Conservation (phyloP, 1,140 invertebrate species). For the Megalonaias nervosa region DNA sequence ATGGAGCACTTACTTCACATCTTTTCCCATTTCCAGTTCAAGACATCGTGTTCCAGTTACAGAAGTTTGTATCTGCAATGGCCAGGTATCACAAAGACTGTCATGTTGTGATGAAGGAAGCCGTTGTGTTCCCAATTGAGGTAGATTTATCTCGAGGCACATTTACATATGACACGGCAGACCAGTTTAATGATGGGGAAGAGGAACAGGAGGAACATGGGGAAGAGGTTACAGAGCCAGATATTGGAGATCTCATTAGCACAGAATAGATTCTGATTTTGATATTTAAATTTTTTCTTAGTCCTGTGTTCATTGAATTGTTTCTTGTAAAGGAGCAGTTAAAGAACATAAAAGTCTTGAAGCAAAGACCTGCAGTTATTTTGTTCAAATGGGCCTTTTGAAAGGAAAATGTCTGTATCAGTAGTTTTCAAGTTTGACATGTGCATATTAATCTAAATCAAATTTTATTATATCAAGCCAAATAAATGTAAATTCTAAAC, state of each 20-base stretch:
- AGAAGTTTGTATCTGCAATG: constrained; percentile 85
- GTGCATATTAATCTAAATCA: too few relatives aligned
- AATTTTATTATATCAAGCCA: too few relatives aligned
- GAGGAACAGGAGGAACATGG: constrained; percentile 68
- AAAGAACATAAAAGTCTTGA: too few relatives aligned
- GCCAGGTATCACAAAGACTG: constrained; percentile 82
- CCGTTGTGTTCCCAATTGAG: constrained; percentile 94
- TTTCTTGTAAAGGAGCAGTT: too few relatives aligned
- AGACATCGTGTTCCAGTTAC: constrained; percentile 89
- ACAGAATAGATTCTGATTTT: constrained; percentile 45
- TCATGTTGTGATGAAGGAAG: constrained; percentile 78
- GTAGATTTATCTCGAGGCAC: constrained; percentile 93
- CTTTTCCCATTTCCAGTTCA: constrained; percentile 78
- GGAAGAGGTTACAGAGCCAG: constrained; percentile 34
- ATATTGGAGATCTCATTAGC: constrained; percentile 56
- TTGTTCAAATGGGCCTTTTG: too few relatives aligned
- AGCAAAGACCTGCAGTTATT: too few relatives aligned
- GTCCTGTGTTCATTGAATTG: too few relatives aligned
- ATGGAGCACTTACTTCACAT: background rate
- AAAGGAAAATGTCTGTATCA: too few relatives aligned
- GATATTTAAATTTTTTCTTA: too few relatives aligned
- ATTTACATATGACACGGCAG: constrained; percentile 76
- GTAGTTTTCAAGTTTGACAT: too few relatives aligned
- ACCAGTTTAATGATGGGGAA: constrained; percentile 66
- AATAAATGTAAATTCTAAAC: too few relatives aligned